phyloP scores from a whole-genome alignment of 2,888 invertebrate species.

The Dasysyrphus albostriatus region DNA sequence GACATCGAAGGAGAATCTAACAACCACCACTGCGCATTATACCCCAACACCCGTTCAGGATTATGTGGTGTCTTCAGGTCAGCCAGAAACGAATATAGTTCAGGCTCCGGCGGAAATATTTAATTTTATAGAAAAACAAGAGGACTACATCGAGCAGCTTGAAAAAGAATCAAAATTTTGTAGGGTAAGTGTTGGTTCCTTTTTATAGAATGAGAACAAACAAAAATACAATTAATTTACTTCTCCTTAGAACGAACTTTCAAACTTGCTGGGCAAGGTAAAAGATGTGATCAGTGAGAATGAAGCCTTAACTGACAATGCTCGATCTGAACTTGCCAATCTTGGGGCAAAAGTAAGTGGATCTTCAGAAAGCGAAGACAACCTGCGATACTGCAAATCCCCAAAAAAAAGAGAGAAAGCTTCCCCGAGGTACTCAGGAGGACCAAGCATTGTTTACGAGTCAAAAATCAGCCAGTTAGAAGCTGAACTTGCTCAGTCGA shows the following conservation, averaged over 20 bases:
- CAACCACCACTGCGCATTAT: conserved; percentile 77
- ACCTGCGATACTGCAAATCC: conserved; percentile 64
- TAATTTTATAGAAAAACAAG: conserved; percentile 93
- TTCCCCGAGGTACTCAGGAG: conserved; percentile 86
- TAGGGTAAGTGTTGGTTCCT: conserved; percentile 84
- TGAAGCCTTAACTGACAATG: conserved; percentile 91
- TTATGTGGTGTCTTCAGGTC: conserved; percentile 78
- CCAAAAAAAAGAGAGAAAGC: conserved; percentile 78
- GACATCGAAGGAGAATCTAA: conserved; percentile 81
- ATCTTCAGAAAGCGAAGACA: conserved; percentile 85
- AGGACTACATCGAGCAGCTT: conserved; percentile 93
- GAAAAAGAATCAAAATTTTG: conserved; percentile 94
- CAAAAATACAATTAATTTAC: background rate
- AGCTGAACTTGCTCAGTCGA: conserved; percentile 91
- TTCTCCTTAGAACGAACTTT: conserved; percentile 87
- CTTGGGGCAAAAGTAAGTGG: conserved; percentile 83
- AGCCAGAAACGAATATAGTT: conserved; percentile 82
- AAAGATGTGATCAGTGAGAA: conserved; percentile 94
- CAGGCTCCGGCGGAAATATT: conserved; percentile 88
- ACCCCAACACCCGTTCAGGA: conserved; percentile 78
- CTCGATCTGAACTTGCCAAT: conserved; percentile 88
- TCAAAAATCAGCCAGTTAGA: conserved; percentile 93
- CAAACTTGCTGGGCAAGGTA: conserved; percentile 91
- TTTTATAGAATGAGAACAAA: background rate
- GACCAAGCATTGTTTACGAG: conserved; percentile 92